Percentiles rank a stretch among this genome's conserved stretches.
These are phyloP conservation scores for Melanotaenia parkinsoni DNA, from an alignment of 2,797 vertebrate genomes.

Conservation along the genomic window DNA sequence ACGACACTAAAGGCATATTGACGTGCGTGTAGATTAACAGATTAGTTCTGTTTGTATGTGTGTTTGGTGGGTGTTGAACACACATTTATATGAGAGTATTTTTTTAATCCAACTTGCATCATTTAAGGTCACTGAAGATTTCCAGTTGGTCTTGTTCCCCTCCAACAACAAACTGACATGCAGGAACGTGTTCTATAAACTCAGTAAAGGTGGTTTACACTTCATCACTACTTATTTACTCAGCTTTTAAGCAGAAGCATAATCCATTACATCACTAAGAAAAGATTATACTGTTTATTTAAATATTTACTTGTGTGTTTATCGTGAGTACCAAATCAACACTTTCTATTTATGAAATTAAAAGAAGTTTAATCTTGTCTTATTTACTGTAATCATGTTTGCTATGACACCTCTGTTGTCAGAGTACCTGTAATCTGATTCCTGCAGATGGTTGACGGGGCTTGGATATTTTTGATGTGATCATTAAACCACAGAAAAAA, in stretches of 20 bases:
- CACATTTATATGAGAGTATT: constrained; percentile 4
- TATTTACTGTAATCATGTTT: constrained; percentile 4
- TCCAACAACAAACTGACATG: constrained; percentile 7
- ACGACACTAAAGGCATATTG: constrained; percentile 64
- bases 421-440: constrained; percentile 12
- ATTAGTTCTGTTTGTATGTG: constrained; percentile 44
- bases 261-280: constrained; percentile 11
- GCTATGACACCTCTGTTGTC: constrained; percentile 18
- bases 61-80: constrained; percentile 17
- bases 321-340: constrained; percentile 3
- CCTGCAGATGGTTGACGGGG: constrained; percentile 7
- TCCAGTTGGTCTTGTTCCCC: constrained; percentile 9
- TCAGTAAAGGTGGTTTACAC: background rate
- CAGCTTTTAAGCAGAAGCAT: background rate
- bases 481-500: constrained; percentile 43
- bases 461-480: constrained; percentile 48
- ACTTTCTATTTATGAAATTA: background rate
- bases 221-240: background rate
- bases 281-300: constrained; percentile 1
- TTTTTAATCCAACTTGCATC: constrained; percentile 3
- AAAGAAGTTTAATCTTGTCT: constrained; percentile 1
- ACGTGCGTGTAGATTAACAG: constrained; percentile 63
- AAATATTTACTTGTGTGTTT: background rate
- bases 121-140: constrained; percentile 20
- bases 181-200: background rate